phyloP scores from a whole-genome alignment of 2,113 vertebrate genomes.

The Sebastes schlegelii region DNA sequence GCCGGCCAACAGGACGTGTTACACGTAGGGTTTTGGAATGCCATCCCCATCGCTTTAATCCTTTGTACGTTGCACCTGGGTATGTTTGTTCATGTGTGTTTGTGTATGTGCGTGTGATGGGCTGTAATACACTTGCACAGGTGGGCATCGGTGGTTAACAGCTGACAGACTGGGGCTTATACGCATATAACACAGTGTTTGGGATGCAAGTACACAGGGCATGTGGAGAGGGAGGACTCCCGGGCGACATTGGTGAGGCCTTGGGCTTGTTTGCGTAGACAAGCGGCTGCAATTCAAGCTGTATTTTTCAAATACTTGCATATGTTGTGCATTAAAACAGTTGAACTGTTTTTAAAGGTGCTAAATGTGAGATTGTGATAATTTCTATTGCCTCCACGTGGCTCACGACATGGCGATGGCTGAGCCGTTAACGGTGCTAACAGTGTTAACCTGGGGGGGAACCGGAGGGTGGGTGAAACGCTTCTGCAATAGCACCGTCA shows the following conservation, averaged over 20 bases:
- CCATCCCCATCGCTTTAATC: constrained; percentile 48
- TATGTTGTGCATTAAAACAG: background rate
- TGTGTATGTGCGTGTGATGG: constrained; percentile 7
- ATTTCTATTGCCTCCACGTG: too few relatives aligned
- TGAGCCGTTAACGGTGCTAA: too few relatives aligned
- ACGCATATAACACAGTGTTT: background rate
- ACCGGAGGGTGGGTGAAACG: too few relatives aligned
- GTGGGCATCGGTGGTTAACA: constrained; percentile 28
- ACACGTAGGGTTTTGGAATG: constrained; percentile 39
- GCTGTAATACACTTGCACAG: constrained; percentile 35
- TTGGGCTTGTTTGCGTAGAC: background rate
- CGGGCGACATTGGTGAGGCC: background rate
- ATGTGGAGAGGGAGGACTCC: constrained; percentile 18
- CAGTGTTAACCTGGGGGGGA: too few relatives aligned
- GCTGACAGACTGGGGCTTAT: constrained; percentile 17
- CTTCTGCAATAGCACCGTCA: too few relatives aligned
- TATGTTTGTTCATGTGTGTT: constrained; percentile 8
- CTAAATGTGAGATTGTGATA: too few relatives aligned
- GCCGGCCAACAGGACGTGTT: constrained; percentile 57
- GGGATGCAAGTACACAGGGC: constrained; percentile 13
- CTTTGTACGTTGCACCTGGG: constrained; percentile 29
- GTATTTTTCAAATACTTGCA: too few relatives aligned
- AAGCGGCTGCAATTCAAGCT: background rate
- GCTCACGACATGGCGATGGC: too few relatives aligned
- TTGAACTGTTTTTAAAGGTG: background rate